phyloP scores from a whole-genome alignment of 2,888 invertebrate species.

The Cremastinae sp. region DNA sequence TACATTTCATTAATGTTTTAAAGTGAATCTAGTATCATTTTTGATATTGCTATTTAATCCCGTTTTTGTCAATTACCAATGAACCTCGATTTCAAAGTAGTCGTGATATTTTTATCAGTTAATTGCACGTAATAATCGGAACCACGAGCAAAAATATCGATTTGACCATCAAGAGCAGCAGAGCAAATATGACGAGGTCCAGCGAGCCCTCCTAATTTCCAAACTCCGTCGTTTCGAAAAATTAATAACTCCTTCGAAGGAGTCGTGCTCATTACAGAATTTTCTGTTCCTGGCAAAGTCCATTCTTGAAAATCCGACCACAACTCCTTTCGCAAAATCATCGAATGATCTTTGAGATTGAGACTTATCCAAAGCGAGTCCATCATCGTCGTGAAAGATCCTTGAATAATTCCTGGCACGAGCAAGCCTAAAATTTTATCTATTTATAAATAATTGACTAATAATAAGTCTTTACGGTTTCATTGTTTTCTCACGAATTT shows the following conservation, averaged over 20 bases:
- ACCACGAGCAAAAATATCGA: conserved; percentile 60
- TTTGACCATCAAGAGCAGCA: conserved; percentile 55
- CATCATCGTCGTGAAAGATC: conserved; percentile 57
- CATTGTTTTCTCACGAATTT: not conserved
- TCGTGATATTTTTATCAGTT: conserved; percentile 56
- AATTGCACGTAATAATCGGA: conserved; percentile 65
- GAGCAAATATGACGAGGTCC: conserved; percentile 65
- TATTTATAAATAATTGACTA: not conserved
- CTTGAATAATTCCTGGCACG: conserved; percentile 65
- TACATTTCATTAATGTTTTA: no score
- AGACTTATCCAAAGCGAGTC: conserved; percentile 69
- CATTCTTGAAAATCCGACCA: conserved; percentile 64
- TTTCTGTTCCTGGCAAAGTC: conserved; percentile 62
- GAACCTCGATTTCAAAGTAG: conserved; percentile 66
- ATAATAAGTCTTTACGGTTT: not conserved
- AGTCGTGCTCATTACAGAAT: conserved; percentile 53
- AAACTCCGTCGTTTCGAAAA: conserved; percentile 70
- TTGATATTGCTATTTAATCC: not conserved
- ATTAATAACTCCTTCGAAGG: conserved; percentile 69
- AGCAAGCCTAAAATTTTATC: conserved; percentile 61
- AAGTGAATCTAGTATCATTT: no score
- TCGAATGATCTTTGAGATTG: conserved; percentile 61
- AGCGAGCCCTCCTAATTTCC: conserved; percentile 70
- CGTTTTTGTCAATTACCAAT: conserved; percentile 59
- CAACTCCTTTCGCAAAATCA: conserved; percentile 68